Evolutionary conservation across 2,888 invertebrate species (phyloP).

Genomic region (Pimpla rufipes): DNA sequence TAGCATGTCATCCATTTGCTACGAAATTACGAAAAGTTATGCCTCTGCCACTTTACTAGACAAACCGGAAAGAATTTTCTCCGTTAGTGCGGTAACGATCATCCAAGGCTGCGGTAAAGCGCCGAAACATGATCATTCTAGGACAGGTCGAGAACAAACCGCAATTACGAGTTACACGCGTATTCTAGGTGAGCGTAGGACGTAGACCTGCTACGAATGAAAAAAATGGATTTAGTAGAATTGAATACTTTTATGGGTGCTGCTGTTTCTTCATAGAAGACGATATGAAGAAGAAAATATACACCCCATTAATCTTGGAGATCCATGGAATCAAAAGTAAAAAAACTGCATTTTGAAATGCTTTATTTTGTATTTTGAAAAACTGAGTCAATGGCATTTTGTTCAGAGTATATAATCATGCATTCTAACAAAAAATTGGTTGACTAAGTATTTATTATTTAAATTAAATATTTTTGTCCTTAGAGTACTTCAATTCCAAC

Average conservation of each 20-base stretch:
- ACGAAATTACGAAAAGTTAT: not conserved
- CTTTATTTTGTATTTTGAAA: no score
- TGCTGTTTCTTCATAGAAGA: not conserved
- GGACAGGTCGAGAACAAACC: not conserved
- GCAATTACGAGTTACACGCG: constrained; percentile 7
- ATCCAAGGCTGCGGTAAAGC: not conserved
- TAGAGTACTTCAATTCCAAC: not conserved
- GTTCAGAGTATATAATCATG: no score
- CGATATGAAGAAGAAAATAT: not conserved
- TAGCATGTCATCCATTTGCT: not conserved
- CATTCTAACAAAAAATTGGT: no score
- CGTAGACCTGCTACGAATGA: not conserved
- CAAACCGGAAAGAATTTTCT: not conserved
- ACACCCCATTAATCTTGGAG: not conserved
- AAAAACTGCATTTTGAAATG: no score
- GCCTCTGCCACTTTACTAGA: not conserved
- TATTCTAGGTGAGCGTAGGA: not conserved
- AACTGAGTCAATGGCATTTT: no score
- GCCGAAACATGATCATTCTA: constrained; percentile 1
- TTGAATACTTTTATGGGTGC: no score
- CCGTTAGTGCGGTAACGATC: not conserved
- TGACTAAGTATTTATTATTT: not conserved
- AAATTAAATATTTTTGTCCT: not conserved
- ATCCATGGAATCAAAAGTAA: no score
- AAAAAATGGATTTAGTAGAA: no score